phyloP scores from a whole-genome alignment of 1,140 invertebrate genomes.

The Nasonia longicornis region DNA sequence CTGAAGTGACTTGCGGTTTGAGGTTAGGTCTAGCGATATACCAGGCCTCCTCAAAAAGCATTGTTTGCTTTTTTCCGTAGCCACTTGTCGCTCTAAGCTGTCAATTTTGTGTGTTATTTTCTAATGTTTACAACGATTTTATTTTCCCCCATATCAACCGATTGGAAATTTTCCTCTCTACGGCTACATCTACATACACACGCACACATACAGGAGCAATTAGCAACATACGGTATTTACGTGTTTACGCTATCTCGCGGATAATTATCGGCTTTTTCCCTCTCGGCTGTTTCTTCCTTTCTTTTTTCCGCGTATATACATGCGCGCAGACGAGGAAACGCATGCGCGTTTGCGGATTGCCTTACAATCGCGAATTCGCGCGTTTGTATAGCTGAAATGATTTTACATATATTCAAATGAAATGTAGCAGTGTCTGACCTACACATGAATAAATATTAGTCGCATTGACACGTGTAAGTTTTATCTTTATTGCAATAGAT shows the following conservation, averaged over 20 bases:
- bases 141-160: neutral
- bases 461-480: slow-evolving; percentile 39
- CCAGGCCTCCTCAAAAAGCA: neutral
- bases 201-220: neutral
- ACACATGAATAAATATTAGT: slow-evolving; percentile 34
- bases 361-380: slow-evolving; percentile 13
- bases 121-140: neutral
- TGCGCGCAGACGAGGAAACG: too few relatives aligned
- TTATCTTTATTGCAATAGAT: slow-evolving; percentile 36
- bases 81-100: too few relatives aligned
- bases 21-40: neutral
- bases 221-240: neutral
- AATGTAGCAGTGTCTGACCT: slow-evolving; percentile 14
- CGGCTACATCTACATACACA: neutral
- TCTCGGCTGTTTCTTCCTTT: neutral
- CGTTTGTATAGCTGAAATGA: slow-evolving; percentile 6
- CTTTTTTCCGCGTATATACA: neutral
- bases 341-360: neutral
- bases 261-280: neutral
- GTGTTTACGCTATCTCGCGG: neutral
- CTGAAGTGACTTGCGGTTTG: neutral
- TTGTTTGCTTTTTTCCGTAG: neutral
- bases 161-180: neutral
- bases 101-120: too few relatives aligned
- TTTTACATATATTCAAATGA: slow-evolving; percentile 42